phyloP scores from a whole-genome alignment of 1,140 invertebrate genomes.

The Wiebesia pumilae region DNA sequence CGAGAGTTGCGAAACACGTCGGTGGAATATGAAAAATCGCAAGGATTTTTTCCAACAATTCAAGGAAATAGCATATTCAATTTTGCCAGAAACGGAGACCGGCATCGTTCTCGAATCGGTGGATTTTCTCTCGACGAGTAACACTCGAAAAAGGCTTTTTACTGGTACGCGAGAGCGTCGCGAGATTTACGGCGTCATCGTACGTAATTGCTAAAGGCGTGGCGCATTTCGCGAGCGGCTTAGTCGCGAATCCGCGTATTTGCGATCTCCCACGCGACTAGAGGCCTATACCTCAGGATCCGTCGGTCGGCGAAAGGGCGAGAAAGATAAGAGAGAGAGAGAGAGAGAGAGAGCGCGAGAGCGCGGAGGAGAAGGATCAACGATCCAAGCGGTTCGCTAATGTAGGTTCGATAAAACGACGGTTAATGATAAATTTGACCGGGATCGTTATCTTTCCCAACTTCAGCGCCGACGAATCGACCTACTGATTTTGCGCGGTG shows the following conservation, averaged over 20 bases:
- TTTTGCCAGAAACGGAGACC: not conserved
- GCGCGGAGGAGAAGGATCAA: not conserved
- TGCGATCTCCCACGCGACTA: conserved; percentile 50
- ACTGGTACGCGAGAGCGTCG: not conserved
- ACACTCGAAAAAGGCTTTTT: not conserved
- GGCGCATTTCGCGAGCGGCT: conserved; percentile 4
- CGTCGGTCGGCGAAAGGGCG: not conserved
- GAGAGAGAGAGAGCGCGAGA: not conserved
- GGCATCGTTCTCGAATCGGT: not conserved
- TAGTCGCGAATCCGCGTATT: conserved; percentile 36
- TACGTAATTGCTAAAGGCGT: conserved; percentile 53
- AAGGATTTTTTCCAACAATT: too few species aligned
- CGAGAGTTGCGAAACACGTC: too few species aligned
- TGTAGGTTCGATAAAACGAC: too few species aligned
- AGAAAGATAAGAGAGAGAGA: not conserved
- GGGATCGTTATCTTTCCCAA: not conserved
- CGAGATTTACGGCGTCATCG: conserved; percentile 39
- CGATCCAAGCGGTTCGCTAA: not conserved
- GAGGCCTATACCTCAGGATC: not conserved
- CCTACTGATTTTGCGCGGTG: not conserved
- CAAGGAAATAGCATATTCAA: too few species aligned
- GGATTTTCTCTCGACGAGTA: not conserved
- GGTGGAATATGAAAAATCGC: too few species aligned
- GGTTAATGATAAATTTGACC: not conserved
- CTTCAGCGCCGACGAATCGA: not conserved